A percentile compares a stretch with the other conserved stretches of the same genome.
Evolutionary conservation across 2,797 vertebrate species (phyloP).

Genomic region (Cichlasoma orientale): DNA sequence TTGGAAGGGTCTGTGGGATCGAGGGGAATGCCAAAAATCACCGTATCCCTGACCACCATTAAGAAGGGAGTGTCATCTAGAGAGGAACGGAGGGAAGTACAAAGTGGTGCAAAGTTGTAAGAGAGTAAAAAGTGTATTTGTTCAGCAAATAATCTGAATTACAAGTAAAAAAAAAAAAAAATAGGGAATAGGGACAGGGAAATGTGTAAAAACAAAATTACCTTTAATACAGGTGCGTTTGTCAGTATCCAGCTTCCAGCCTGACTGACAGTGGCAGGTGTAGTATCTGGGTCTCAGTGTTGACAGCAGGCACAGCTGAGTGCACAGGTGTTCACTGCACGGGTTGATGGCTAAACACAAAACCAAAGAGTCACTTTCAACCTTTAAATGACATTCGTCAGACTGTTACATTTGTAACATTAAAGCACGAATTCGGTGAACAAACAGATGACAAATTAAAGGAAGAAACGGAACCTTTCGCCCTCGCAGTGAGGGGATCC

Average conservation of each 20-base stretch:
- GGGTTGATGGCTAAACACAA: slow-evolving; percentile 83
- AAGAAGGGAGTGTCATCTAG: slow-evolving; percentile 76
- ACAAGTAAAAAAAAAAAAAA: background rate
- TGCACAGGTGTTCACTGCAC: slow-evolving; percentile 83
- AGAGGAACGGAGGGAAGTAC: slow-evolving; percentile 5
- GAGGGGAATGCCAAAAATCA: slow-evolving; percentile 79
- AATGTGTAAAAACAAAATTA: slow-evolving; percentile 48
- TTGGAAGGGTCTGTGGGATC: slow-evolving; percentile 75
- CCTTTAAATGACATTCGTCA: background rate
- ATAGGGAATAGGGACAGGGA: no score
- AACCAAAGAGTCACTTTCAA: slow-evolving; percentile 33
- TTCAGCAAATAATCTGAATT: no score
- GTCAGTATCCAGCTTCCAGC: slow-evolving; percentile 87
- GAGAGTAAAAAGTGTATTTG: background rate
- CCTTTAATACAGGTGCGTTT: slow-evolving; percentile 87
- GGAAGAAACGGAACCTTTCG: background rate
- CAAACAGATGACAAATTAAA: background rate
- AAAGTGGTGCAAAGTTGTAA: background rate
- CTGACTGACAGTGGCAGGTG: slow-evolving; percentile 91
- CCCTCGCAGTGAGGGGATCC: background rate
- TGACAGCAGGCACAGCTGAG: slow-evolving; percentile 91
- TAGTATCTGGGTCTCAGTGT: slow-evolving; percentile 82
- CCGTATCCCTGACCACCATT: slow-evolving; percentile 77
- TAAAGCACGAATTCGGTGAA: background rate
- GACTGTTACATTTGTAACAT: background rate